A percentile compares a stretch with the other conserved stretches of the same genome.
Conservation (phyloP, 2,888 invertebrate genomes). For the Cosmia trapezina region DNA sequence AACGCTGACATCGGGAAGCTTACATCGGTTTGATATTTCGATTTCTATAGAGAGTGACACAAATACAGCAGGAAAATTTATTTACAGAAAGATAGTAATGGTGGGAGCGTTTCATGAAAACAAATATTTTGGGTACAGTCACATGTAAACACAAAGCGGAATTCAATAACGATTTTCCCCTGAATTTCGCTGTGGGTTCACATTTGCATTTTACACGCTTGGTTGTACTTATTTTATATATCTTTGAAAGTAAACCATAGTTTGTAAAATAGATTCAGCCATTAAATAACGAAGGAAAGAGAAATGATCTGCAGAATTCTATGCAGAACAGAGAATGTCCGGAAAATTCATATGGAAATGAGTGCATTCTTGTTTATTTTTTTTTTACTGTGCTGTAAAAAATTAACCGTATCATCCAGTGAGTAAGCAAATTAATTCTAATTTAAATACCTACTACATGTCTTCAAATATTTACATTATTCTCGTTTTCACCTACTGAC, state of each 20-base stretch:
- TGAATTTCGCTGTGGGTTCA: not conserved
- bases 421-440: too few relatives aligned
- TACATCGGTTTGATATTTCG: conserved; percentile 26
- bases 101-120: conserved; percentile 19
- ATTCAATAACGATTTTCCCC: conserved; percentile 39
- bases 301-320: not conserved
- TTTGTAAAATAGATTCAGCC: not conserved
- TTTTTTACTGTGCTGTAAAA: not conserved
- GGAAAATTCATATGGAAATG: not conserved
- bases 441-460: not conserved
- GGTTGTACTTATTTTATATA: not conserved
- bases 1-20: conserved; percentile 12
- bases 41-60: conserved; percentile 24
- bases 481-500: not conserved
- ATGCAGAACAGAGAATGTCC: too few relatives aligned
- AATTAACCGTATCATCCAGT: too few relatives aligned
- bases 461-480: not conserved
- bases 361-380: not conserved
- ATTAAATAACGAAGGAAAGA: not conserved
- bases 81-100: conserved; percentile 3
- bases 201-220: conserved; percentile 3
- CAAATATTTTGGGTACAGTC: conserved; percentile 39
- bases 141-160: conserved; percentile 32
- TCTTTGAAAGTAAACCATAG: not conserved
- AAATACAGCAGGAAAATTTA: conserved; percentile 26